Conservation (phyloP, 1,140 invertebrate species). For the Antheraea pernyi region DNA sequence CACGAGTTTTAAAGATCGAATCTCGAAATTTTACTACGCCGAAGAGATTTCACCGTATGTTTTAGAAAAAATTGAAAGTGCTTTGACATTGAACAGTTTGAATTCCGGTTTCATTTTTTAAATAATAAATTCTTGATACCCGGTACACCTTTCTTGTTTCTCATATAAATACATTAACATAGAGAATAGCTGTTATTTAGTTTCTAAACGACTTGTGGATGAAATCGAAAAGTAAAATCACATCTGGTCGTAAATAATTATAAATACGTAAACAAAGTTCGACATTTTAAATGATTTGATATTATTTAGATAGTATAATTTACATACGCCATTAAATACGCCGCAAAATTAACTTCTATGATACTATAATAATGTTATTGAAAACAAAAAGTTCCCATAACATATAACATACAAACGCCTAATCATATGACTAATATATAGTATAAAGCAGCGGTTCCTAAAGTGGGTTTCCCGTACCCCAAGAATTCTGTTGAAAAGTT, state of each 20-base stretch:
- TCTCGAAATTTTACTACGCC: slow-evolving; percentile 37
- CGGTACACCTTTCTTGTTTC: not conserved
- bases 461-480: too few species aligned
- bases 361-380: too few species aligned
- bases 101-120: not conserved
- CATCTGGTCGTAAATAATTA: not conserved
- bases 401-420: too few species aligned
- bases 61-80: slow-evolving; percentile 50
- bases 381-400: too few species aligned
- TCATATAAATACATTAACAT: not conserved
- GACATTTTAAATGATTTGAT: too few species aligned
- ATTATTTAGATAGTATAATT: not conserved
- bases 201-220: not conserved
- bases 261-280: not conserved
- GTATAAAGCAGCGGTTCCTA: too few species aligned
- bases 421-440: too few species aligned
- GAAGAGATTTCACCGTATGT: slow-evolving; percentile 43
- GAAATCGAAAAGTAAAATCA: not conserved
- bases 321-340: not conserved
- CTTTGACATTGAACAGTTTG: slow-evolving; percentile 4
- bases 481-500: too few species aligned
- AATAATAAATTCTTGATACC: not conserved
- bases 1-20: slow-evolving; percentile 43
- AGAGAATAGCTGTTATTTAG: not conserved
- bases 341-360: too few species aligned